Percentiles rank a stretch among this genome's conserved stretches.
phyloP scores from a whole-genome alignment of 1,140 invertebrate species.

The Trissolcus basalis region DNA sequence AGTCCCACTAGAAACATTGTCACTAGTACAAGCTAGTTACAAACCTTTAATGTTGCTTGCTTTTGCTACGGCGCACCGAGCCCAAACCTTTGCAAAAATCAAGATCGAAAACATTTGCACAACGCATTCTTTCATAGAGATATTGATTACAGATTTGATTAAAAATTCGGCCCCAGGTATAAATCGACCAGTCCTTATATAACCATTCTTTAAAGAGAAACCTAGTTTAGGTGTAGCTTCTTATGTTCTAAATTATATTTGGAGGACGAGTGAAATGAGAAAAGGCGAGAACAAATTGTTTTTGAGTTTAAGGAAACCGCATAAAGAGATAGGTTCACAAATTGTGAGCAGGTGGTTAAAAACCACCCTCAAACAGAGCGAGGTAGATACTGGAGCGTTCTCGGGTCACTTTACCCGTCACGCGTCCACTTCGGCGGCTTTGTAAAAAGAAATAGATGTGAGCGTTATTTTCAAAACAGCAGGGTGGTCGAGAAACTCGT shows the following conservation, averaged over 20 bases:
- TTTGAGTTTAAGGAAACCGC: conserved; percentile 40
- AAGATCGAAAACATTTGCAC: conserved; percentile 37
- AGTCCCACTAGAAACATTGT: neutral
- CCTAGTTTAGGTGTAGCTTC: conserved; percentile 24
- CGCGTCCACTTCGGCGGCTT: conserved; percentile 41
- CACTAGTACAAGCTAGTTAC: conserved; percentile 1
- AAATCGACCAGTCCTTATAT: conserved; percentile 19
- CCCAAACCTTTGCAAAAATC: conserved; percentile 56
- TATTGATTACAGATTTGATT: conserved; percentile 33
- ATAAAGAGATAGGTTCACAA: conserved; percentile 52
- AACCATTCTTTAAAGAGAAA: conserved; percentile 17
- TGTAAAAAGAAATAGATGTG: conserved; percentile 7
- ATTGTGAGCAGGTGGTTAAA: conserved; percentile 61
- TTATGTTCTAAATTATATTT: conserved; percentile 25
- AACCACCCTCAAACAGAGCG: conserved; percentile 4
- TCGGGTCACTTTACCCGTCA: conserved; percentile 37
- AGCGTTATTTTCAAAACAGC: conserved; percentile 10
- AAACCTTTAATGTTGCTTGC: conserved; percentile 56
- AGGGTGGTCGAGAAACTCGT: conserved; percentile 21
- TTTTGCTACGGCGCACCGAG: conserved; percentile 52
- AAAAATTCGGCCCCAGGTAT: conserved; percentile 30
- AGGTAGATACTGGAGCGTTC: conserved; percentile 31
- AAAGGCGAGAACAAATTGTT: conserved; percentile 22
- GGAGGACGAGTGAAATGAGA: conserved; percentile 22
- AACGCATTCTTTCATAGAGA: conserved; percentile 4